Evolutionary conservation across 2,113 vertebrate species (phyloP), one percentile per base, ranked within the genome.

Genomic region (Pangasianodon gigas): DNA sequence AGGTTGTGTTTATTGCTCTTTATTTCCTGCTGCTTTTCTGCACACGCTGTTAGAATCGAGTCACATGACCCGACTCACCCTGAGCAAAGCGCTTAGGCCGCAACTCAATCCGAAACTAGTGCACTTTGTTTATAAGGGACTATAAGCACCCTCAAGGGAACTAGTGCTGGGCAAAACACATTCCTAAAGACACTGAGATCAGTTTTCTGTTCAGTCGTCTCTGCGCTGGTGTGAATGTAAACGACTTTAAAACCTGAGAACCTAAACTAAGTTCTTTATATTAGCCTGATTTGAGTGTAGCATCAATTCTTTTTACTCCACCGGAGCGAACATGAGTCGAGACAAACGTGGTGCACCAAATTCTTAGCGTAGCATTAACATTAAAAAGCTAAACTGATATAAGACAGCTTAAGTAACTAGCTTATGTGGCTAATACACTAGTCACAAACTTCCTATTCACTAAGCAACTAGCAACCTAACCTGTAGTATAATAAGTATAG

Each of bases 71-170:
- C 91, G 85, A 85, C 92, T 85, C 60, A 24, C 79, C 93, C 62
- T 37, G 75, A 77, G 67, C 85, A 60, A 24, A 60, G 37, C 56
- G 3, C 19, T 58, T 21, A 29, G 21, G 13, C 56, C 2, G 58
- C 21, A 29, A 62, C 37, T 60, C 37, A 81, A 81, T 75, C 67
- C 32, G 32, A 75, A 71, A 11, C 89, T 92, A 93, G 93, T 94
- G 89, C 93, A 92, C 91, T 90, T 92, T 89, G 92, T 94, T 97
- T 87, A 96, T 96, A 97, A 97, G 95, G 94, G 95, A 96, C 93
- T 89, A 88, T 92, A 91, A 92, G 87, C 74, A 71, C 77, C 8
- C 86, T 82, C 91, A 83, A 93, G 92, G 90, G 94, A 84, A 91
- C 93, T 90, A 93, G 90, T 91, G 84, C 91, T 94, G 88, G 94